Conservation (phyloP, 2,888 invertebrate species). For the Mystacides longicornis region DNA sequence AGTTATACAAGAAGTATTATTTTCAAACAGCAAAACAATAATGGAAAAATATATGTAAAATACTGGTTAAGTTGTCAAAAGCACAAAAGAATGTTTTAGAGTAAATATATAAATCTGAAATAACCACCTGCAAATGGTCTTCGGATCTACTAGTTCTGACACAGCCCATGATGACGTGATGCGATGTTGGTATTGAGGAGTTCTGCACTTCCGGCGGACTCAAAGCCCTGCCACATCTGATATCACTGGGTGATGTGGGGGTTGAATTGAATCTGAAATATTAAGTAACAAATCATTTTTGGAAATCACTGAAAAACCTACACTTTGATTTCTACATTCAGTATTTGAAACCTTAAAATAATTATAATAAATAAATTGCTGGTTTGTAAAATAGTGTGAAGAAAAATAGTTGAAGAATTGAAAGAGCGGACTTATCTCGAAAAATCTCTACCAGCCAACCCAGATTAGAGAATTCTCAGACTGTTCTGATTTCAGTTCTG, state of each 20-base stretch:
- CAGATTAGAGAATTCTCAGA: no score
- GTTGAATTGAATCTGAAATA: slow-evolving; percentile 42
- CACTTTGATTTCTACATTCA: no score
- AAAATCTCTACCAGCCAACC: no score
- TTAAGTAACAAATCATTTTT: no score
- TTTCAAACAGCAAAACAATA: no score
- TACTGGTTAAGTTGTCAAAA: neutral
- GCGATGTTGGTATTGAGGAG: slow-evolving; percentile 48
- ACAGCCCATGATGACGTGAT: slow-evolving; percentile 60
- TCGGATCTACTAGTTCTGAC: slow-evolving; percentile 87
- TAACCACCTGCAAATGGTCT: slow-evolving; percentile 71
- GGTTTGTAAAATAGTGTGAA: no score
- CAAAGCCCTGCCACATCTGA: slow-evolving; percentile 29
- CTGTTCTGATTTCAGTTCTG: no score
- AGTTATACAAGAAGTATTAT: neutral
- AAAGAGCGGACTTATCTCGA: no score
- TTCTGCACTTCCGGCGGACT: slow-evolving; percentile 29
- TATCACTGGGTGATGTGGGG: slow-evolving; percentile 44
- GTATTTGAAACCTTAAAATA: no score
- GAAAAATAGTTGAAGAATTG: no score
- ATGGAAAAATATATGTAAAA: neutral
- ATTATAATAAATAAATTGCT: no score
- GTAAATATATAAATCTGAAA: neutral
- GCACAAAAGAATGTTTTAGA: neutral
- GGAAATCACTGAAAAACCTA: no score